Percentiles rank a stretch among this genome's conserved stretches.
These are phyloP conservation scores for Cynoglossus semilaevis DNA, from an alignment of 2,113 vertebrate genomes.

Conservation along the genomic window DNA sequence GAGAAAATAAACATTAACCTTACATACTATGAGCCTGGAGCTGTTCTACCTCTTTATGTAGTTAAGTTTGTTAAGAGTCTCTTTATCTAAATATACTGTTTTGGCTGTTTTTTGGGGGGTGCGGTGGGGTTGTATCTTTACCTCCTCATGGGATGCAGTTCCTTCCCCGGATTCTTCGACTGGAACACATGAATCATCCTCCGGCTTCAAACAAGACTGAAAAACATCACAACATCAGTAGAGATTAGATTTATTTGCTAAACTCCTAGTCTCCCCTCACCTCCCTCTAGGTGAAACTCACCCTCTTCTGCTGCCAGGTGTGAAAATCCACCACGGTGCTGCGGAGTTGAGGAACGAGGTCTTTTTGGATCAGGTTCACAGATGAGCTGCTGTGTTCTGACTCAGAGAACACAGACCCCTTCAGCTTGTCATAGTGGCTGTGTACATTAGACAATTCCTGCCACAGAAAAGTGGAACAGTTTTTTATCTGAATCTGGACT, in stretches of 20 bases:
- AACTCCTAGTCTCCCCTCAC: too few relatives aligned
- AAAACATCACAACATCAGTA: background rate
- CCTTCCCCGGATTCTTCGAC: slow-evolving; percentile 49
- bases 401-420: slow-evolving; percentile 70
- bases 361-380: slow-evolving; percentile 79
- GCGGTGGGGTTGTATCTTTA: slow-evolving; percentile 22
- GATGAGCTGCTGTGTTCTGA: slow-evolving; percentile 66
- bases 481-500: background rate
- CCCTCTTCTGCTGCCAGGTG: slow-evolving; percentile 81
- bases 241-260: too few relatives aligned
- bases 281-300: slow-evolving; percentile 42
- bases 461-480: background rate
- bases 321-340: slow-evolving; percentile 79
- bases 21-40: too few relatives aligned
- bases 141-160: slow-evolving; percentile 62
- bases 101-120: too few relatives aligned
- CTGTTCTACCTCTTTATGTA: too few relatives aligned
- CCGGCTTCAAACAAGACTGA: background rate
- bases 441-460: slow-evolving; percentile 92
- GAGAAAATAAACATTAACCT: too few relatives aligned
- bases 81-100: too few relatives aligned
- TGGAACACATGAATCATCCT: background rate
- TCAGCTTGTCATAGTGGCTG: slow-evolving; percentile 86
- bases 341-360: slow-evolving; percentile 79
- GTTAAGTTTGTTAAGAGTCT: too few relatives aligned